Conservation (phyloP, 2,888 invertebrate genomes). For the Stenolophus ochropezus region DNA sequence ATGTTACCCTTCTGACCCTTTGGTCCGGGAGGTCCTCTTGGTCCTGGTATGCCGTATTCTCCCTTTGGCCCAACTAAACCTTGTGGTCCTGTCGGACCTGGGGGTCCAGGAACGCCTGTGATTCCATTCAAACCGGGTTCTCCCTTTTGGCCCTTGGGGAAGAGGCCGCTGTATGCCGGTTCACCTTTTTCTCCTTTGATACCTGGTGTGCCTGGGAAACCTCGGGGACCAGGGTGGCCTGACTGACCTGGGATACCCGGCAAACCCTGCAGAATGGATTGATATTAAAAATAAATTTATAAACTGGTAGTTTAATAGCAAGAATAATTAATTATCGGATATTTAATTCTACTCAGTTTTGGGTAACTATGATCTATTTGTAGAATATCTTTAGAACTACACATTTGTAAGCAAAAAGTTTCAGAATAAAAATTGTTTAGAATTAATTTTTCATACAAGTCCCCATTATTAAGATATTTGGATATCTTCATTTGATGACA, state of each 20-base stretch:
- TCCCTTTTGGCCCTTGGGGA: constrained; percentile 89
- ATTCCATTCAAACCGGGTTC: constrained; percentile 87
- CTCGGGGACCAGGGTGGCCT: constrained; percentile 86
- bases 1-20: constrained; percentile 81
- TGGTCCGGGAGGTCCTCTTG: constrained; percentile 80
- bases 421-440: too few species aligned
- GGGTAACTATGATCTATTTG: too few species aligned
- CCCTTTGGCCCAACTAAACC: constrained; percentile 80
- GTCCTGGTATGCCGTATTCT: constrained; percentile 78
- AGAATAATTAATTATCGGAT: too few species aligned
- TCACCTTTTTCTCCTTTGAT: constrained; percentile 87
- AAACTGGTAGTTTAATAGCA: too few species aligned
- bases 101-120: constrained; percentile 79
- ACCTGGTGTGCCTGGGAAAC: constrained; percentile 81
- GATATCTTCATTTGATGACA: too few species aligned
- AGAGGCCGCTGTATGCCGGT: constrained; percentile 82
- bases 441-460: too few species aligned
- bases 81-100: constrained; percentile 78
- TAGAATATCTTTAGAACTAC: too few species aligned
- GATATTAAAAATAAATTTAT: too few species aligned
- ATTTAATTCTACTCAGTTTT: too few species aligned
- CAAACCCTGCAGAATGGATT: constrained; percentile 83
- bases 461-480: too few species aligned
- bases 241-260: constrained; percentile 82
- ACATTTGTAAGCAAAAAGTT: too few species aligned